Evolutionary conservation across 1,140 invertebrate species (phyloP).

Genomic region (Solenopsis invicta): DNA sequence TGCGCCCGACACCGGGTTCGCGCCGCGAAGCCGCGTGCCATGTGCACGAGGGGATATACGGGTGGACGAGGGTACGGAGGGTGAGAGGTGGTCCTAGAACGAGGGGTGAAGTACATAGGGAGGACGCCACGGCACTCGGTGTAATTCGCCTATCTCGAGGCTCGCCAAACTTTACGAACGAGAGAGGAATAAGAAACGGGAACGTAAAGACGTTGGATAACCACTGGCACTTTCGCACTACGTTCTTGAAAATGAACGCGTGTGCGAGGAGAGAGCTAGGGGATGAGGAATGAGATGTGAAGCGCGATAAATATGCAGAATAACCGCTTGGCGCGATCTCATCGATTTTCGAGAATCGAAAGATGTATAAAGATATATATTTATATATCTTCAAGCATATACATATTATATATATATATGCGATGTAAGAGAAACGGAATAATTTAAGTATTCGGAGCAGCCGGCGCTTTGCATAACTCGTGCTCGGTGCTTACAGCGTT

Average conservation of each 20-base stretch:
- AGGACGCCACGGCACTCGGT: background rate
- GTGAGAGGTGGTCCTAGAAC: too few species aligned
- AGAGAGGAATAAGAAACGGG: background rate
- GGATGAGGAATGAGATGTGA: background rate
- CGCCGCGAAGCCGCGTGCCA: constrained; percentile 40
- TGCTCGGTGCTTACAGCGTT: background rate
- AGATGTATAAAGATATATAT: too few species aligned
- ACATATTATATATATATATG: background rate
- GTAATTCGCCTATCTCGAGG: too few species aligned
- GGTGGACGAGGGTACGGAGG: too few species aligned
- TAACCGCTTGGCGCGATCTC: background rate
- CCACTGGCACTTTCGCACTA: background rate
- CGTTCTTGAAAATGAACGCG: background rate
- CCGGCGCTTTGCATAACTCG: background rate
- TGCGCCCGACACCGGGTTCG: constrained; percentile 28
- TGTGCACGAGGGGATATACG: constrained; percentile 21
- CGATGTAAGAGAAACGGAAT: background rate
- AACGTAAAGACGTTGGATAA: background rate
- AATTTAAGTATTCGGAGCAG: background rate
- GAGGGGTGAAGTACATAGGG: too few species aligned
- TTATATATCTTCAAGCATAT: too few species aligned
- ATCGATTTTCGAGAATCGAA: background rate
- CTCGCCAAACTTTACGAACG: too few species aligned
- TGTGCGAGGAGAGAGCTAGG: too few species aligned
- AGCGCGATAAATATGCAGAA: background rate